Conservation (phyloP, 2,888 invertebrate genomes). For the Torymus auratus region DNA sequence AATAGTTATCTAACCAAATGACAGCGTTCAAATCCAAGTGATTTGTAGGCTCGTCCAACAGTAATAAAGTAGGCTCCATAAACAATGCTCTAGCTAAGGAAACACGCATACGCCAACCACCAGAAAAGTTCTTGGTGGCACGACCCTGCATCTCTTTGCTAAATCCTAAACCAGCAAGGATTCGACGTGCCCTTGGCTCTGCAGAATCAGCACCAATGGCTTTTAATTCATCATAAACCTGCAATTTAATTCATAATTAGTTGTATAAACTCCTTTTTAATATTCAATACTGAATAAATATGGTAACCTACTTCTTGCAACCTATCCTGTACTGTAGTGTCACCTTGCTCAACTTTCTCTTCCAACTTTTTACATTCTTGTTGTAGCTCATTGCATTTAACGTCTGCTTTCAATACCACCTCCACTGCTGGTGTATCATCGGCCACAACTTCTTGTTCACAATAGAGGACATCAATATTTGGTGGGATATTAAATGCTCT, state of each 20-base stretch:
- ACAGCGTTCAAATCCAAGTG: constrained; percentile 99
- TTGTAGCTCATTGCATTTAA: constrained; percentile 88
- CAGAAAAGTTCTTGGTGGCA: constrained; percentile 92
- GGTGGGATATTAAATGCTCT: constrained; percentile 95
- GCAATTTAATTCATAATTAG: constrained; percentile 43
- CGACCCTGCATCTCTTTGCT: constrained; percentile 92
- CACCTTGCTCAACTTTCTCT: constrained; percentile 84
- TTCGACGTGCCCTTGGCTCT: constrained; percentile 96
- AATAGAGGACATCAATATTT: constrained; percentile 96
- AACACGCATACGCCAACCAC: constrained; percentile 99
- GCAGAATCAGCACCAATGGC: constrained; percentile 99
- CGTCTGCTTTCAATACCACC: constrained; percentile 94
- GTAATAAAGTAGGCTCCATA: constrained; percentile 96
- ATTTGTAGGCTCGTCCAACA: constrained; percentile 99
- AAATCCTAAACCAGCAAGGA: constrained; percentile 98
- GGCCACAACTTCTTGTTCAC: constrained; percentile 98
- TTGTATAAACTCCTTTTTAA: not conserved
- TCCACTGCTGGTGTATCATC: constrained; percentile 96
- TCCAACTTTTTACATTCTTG: constrained; percentile 91
- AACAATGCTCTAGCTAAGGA: constrained; percentile 97
- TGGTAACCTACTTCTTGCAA: constrained; percentile 84
- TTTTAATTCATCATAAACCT: constrained; percentile 95
- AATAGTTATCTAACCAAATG: constrained; percentile 99
- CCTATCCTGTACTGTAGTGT: constrained; percentile 85
- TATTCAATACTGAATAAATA: constrained; percentile 18